These are phyloP conservation scores for Arnoldichthys spilopterus DNA, from an alignment of 2,797 vertebrate species.

Conservation along the genomic window DNA sequence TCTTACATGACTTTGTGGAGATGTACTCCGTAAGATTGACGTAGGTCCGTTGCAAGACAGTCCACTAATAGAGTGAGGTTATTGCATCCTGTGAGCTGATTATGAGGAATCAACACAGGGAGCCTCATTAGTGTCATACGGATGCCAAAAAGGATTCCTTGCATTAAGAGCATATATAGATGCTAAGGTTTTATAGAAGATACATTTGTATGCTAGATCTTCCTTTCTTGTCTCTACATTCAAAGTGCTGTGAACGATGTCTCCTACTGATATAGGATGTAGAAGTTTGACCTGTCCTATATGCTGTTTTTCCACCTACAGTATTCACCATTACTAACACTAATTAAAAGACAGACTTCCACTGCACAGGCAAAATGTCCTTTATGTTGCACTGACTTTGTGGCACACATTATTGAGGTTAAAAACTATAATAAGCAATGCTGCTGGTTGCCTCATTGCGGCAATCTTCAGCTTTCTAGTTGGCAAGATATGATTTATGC, in stretches of 20 bases:
- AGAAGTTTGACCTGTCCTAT: constrained; percentile 5
- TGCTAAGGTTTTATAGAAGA: constrained; percentile 27
- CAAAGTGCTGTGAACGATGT: constrained; percentile 12
- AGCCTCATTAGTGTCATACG: constrained; percentile 41
- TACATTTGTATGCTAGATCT: constrained; percentile 31
- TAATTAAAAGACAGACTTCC: constrained; percentile 16
- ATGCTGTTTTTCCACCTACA: constrained; percentile 5
- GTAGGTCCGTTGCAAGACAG: constrained; percentile 1
- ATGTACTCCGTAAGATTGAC: constrained; percentile 10
- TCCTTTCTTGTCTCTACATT: neutral
- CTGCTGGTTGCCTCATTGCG: neutral
- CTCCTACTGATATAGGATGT: constrained; percentile 15
- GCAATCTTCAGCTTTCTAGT: constrained; percentile 8
- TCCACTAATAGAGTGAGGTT: constrained; percentile 29
- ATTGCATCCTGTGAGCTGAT: constrained; percentile 45
- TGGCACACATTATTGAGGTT: constrained; percentile 9
- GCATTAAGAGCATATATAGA: constrained; percentile 7
- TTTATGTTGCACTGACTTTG: neutral
- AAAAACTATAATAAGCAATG: constrained; percentile 1
- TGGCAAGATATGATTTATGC: constrained; percentile 5
- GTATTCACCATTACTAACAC: constrained; percentile 13
- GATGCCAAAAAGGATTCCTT: constrained; percentile 23
- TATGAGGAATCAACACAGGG: constrained; percentile 34
- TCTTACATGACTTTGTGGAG: constrained; percentile 2
- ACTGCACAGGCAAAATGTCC: neutral